phyloP scores from a whole-genome alignment of 2,797 vertebrate species.

The Acanthornis magna region DNA sequence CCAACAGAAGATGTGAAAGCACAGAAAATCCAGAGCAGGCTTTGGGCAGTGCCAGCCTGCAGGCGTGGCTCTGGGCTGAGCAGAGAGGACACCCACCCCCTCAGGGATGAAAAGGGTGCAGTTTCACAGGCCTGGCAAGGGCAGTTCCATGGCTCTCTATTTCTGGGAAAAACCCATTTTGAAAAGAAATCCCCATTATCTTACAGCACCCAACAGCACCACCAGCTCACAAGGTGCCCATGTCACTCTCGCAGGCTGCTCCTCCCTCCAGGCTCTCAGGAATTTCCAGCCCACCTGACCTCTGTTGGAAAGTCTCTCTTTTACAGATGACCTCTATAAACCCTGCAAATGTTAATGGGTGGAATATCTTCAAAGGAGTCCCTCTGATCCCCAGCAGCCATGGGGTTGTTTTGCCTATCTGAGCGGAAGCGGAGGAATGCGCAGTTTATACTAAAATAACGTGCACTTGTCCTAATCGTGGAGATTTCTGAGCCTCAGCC shows the following conservation, averaged over 20 bases:
- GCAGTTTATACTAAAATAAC: conserved; percentile 34
- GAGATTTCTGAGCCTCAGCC: background rate
- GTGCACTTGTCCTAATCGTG: background rate
- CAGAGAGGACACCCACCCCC: background rate
- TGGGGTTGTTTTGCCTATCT: conserved; percentile 9
- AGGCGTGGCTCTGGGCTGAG: background rate
- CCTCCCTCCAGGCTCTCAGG: background rate
- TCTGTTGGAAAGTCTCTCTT: background rate
- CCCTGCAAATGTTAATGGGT: background rate
- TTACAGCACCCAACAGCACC: background rate
- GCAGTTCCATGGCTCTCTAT: background rate
- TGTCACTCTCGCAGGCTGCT: background rate
- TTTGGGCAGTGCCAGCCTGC: background rate
- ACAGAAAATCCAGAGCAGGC: background rate
- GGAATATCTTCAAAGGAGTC: background rate
- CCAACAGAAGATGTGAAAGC: background rate
- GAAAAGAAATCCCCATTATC: background rate
- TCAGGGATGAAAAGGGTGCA: background rate
- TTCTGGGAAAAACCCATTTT: background rate
- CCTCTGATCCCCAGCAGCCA: background rate
- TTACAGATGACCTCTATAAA: background rate
- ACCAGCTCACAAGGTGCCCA: background rate
- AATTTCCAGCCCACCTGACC: conserved; percentile 29
- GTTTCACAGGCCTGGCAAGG: too few relatives aligned
- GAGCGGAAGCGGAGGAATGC: conserved; percentile 62